Percentiles rank a stretch among this genome's conserved stretches.
Evolutionary conservation across 2,888 invertebrate genomes (phyloP).

Genomic region (Desoria tigrina): DNA sequence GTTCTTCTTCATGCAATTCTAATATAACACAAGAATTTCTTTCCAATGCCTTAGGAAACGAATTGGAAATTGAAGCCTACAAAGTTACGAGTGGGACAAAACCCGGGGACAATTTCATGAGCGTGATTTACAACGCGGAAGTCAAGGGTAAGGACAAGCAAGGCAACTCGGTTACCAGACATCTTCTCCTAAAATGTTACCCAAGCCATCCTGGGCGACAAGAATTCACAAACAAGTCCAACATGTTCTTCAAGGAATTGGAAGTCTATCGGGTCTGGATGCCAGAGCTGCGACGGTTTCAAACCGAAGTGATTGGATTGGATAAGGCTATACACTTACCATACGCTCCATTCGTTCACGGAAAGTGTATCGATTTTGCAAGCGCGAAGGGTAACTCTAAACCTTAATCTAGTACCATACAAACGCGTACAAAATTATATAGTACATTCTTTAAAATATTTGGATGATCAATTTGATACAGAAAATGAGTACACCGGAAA

Average conservation of each 20-base stretch:
- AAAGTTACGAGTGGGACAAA: conserved; percentile 1
- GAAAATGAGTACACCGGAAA: conserved; percentile 10
- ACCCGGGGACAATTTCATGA: conserved; percentile 38
- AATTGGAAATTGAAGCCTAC: background rate
- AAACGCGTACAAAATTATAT: too few relatives aligned
- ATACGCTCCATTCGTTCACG: conserved; percentile 9
- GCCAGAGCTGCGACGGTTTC: conserved; percentile 29
- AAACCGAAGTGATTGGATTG: conserved; percentile 13
- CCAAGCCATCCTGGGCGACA: conserved; percentile 36
- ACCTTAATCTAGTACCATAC: too few relatives aligned
- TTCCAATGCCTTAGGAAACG: conserved; percentile 2
- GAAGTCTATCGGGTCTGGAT: conserved; percentile 25
- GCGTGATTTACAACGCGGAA: conserved; percentile 22
- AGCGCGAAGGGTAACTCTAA: background rate
- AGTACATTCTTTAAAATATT: too few relatives aligned
- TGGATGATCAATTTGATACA: background rate
- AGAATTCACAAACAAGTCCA: conserved; percentile 25
- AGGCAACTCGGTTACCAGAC: background rate
- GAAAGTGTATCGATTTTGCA: conserved; percentile 11
- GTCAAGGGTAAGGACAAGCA: background rate
- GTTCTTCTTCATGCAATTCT: too few relatives aligned
- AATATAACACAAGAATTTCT: background rate
- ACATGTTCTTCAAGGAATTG: conserved; percentile 41
- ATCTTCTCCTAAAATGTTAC: conserved; percentile 39
- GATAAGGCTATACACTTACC: background rate